These are phyloP conservation scores for Urocyon cinereoargenteus DNA, from an alignment of 2,797 vertebrate species.

Conservation along the genomic window DNA sequence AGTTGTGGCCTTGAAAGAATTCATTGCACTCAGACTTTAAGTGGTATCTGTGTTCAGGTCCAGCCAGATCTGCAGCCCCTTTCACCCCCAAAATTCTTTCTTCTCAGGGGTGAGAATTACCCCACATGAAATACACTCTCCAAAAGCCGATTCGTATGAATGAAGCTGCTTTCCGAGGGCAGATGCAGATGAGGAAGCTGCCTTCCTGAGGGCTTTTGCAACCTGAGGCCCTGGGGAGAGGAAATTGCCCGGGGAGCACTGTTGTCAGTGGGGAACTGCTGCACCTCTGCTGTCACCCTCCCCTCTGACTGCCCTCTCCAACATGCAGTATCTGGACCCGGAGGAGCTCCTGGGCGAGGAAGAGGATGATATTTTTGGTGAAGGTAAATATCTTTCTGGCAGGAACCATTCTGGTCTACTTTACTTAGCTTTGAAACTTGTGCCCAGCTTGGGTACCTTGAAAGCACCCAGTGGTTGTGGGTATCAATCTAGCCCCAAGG, in stretches of 20 bases:
- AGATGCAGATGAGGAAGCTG: conserved; percentile 80
- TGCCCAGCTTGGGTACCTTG: neutral
- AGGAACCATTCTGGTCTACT: neutral
- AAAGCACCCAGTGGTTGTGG: neutral
- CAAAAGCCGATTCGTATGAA: conserved; percentile 73
- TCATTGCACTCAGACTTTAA: neutral
- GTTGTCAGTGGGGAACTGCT: neutral
- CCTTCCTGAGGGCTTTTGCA: conserved; percentile 80
- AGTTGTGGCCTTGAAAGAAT: neutral
- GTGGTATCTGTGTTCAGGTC: conserved; percentile 65
- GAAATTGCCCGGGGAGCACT: conserved; percentile 47
- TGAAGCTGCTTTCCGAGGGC: conserved; percentile 77
- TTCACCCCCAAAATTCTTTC: conserved; percentile 33
- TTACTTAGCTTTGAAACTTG: neutral
- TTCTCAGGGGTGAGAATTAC: conserved; percentile 55
- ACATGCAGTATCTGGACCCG: conserved; percentile 85
- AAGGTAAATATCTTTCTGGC: conserved; percentile 87
- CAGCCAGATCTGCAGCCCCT: neutral
- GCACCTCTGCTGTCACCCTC: neutral
- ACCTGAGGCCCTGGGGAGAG: neutral
- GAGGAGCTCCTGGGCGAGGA: conserved; percentile 78
- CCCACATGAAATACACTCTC: conserved; percentile 64
- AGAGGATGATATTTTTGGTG: conserved; percentile 87
- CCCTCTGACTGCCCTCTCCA: neutral
- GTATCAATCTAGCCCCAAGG: accelerated